Percentiles rank a stretch among this genome's conserved stretches.
Conservation (phyloP, 2,888 invertebrate species). For the Sesia apiformis region DNA sequence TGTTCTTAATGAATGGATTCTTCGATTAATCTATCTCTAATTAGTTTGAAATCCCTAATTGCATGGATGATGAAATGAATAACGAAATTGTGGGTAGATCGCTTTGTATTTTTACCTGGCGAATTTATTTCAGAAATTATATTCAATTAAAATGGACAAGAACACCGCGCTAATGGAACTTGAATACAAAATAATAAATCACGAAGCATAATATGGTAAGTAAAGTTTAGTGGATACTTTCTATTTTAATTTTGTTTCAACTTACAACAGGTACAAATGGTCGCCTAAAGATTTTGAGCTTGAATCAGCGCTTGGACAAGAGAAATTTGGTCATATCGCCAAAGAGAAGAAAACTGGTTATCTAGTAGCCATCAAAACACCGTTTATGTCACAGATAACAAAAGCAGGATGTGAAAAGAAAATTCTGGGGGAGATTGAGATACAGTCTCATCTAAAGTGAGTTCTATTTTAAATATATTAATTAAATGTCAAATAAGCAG, state of each 20-base stretch:
- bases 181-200: constrained; percentile 70
- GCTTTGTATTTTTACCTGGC: no score
- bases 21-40: no score
- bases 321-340: constrained; percentile 95
- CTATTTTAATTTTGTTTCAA: neutral
- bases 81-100: no score
- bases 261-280: constrained; percentile 82
- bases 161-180: constrained; percentile 29
- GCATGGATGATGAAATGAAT: no score
- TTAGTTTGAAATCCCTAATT: no score
- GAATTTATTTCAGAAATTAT: no score
- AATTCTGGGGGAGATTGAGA: constrained; percentile 93
- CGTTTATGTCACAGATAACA: constrained; percentile 87
- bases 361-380: constrained; percentile 84
- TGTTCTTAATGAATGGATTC: no score
- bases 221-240: neutral
- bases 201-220: constrained; percentile 76
- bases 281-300: constrained; percentile 88
- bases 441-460: constrained; percentile 85
- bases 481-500: neutral
- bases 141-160: neutral
- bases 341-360: constrained; percentile 87
- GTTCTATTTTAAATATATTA: constrained; percentile 12
- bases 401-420: constrained; percentile 86
- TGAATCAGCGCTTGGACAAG: constrained; percentile 88